These are phyloP conservation scores for Danionella dracula DNA, from an alignment of 2,797 vertebrate species.

Conservation along the genomic window DNA sequence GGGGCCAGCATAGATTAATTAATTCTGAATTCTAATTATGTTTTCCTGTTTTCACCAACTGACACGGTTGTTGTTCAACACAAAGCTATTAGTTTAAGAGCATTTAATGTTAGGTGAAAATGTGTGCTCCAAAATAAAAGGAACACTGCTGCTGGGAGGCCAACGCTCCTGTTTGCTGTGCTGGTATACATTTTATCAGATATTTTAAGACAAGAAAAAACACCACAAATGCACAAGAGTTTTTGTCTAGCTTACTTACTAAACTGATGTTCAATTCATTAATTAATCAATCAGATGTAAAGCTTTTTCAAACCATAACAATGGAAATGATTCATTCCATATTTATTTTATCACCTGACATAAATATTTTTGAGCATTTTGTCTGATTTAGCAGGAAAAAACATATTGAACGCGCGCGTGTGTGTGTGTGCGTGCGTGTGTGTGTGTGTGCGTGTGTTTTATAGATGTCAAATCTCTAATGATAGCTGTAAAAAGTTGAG, in stretches of 20 bases:
- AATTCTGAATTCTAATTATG: conserved; percentile 81
- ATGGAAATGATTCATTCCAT: too few species aligned
- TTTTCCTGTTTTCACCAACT: conserved; percentile 72
- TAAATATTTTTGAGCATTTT: neutral
- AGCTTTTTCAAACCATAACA: neutral
- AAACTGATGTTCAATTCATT: neutral
- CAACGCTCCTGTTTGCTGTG: neutral
- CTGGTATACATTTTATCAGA: neutral
- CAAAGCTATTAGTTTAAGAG: conserved; percentile 68
- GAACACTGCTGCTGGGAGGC: neutral
- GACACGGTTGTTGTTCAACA: conserved; percentile 71
- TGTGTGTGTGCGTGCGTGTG: neutral
- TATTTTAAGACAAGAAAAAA: neutral
- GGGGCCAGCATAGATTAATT: conserved; percentile 78
- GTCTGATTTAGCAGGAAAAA: too few species aligned
- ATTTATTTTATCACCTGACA: too few species aligned
- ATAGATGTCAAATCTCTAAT: too few species aligned
- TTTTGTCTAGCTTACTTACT: neutral
- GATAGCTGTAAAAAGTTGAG: too few species aligned
- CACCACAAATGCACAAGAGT: neutral
- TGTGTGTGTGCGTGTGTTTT: neutral
- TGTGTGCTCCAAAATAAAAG: conserved; percentile 22
- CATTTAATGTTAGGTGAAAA: conserved; percentile 56
- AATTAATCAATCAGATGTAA: neutral
- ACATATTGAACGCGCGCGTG: too few species aligned